phyloP scores from a whole-genome alignment of 2,113 vertebrate genomes.

The Galbula dea region DNA sequence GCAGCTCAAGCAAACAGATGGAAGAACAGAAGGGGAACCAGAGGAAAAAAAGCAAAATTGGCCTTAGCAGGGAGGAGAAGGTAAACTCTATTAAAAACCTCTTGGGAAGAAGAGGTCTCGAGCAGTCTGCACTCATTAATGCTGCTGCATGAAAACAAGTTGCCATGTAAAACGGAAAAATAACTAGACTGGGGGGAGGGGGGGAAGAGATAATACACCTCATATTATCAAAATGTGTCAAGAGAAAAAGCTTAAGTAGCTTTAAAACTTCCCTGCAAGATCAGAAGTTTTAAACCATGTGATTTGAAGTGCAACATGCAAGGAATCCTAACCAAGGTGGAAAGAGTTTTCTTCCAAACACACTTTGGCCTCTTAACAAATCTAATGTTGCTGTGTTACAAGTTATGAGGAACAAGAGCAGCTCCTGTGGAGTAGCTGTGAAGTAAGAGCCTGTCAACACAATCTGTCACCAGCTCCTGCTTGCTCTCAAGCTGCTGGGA shows the following conservation, averaged over 20 bases:
- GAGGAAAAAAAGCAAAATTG: slow-evolving; percentile 46
- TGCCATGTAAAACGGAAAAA: not conserved
- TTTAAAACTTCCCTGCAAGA: not conserved
- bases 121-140: not conserved
- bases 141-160: not conserved
- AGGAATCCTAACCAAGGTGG: not conserved
- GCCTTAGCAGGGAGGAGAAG: not conserved
- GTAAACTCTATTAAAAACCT: slow-evolving; percentile 38
- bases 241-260: not conserved
- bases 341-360: not conserved
- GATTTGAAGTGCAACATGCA: not conserved
- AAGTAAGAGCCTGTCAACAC: not conserved
- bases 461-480: not conserved
- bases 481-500: not conserved
- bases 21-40: slow-evolving; percentile 47
- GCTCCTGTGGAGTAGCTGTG: not conserved
- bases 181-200: not conserved
- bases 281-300: not conserved
- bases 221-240: not conserved
- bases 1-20: slow-evolving; percentile 35
- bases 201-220: not conserved
- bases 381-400: not conserved
- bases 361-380: not conserved
- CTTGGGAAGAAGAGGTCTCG: not conserved
- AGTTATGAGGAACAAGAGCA: not conserved